These are phyloP conservation scores for Cryptocephalus primarius DNA, from an alignment of 2,888 invertebrate species.

Conservation along the genomic window DNA sequence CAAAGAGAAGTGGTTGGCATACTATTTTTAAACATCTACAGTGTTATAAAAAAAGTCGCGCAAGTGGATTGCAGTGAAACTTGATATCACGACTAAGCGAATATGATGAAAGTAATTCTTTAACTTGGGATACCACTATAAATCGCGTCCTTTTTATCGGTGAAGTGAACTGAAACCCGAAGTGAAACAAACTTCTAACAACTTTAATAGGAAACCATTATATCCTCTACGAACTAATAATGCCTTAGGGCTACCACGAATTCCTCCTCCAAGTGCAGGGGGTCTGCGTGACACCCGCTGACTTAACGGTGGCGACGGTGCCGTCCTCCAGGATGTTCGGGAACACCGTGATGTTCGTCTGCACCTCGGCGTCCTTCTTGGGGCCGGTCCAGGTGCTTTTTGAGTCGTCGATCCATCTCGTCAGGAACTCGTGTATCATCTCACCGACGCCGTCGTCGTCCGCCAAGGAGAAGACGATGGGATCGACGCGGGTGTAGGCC, in stretches of 20 bases:
- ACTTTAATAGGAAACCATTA: too few relatives aligned
- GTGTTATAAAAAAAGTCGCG: too few relatives aligned
- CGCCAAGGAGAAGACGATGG: not conserved
- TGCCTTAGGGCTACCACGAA: not conserved
- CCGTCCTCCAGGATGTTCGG: slow-evolving; percentile 15
- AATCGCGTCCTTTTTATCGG: too few relatives aligned
- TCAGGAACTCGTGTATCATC: slow-evolving; percentile 12
- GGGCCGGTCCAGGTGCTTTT: not conserved
- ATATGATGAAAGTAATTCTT: too few relatives aligned
- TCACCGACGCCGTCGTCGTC: slow-evolving; percentile 21
- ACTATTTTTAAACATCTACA: too few relatives aligned
- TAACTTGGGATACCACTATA: too few relatives aligned
- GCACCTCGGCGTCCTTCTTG: slow-evolving; percentile 8
- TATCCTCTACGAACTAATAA: not conserved
- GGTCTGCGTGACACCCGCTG: slow-evolving; percentile 2
- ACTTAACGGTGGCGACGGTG: slow-evolving; percentile 9
- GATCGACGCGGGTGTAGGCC: not conserved
- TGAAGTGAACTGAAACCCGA: too few relatives aligned
- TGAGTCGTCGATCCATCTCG: slow-evolving; percentile 3
- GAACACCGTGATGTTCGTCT: slow-evolving; percentile 16
- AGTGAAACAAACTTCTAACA: too few relatives aligned
- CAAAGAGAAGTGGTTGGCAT: too few relatives aligned
- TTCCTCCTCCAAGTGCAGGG: not conserved
- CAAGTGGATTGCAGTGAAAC: too few relatives aligned
- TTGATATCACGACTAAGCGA: too few relatives aligned